Percentiles rank a stretch among this genome's conserved stretches.
Evolutionary conservation across 2,113 vertebrate species (phyloP).

Genomic region (Microcebus jonahi): DNA sequence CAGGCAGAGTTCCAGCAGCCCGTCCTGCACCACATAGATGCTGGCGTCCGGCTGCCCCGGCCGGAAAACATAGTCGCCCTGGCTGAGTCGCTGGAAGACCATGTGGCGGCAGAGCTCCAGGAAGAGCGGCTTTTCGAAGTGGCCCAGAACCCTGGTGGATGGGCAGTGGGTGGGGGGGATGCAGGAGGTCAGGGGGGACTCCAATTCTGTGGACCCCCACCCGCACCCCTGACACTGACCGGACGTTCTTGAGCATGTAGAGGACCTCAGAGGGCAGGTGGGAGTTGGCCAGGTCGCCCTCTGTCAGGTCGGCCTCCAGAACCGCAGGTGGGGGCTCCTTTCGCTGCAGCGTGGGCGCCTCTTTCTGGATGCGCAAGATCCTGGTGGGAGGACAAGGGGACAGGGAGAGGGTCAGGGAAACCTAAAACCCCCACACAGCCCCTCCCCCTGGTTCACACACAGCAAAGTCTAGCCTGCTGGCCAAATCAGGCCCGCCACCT

Average conservation of each 20-base stretch:
- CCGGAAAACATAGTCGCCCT: constrained; percentile 94
- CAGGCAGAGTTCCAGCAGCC: constrained; percentile 95
- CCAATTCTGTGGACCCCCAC: background rate
- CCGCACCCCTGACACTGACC: constrained; percentile 84
- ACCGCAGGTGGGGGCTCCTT: constrained; percentile 94
- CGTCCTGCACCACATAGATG: constrained; percentile 97
- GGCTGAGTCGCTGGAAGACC: constrained; percentile 94
- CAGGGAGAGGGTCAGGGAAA: background rate
- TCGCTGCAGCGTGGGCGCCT: constrained; percentile 92
- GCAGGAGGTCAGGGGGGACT: background rate
- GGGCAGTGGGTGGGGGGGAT: background rate
- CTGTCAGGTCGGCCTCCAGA: constrained; percentile 93
- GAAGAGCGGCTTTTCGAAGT: constrained; percentile 98
- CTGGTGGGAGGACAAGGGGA: constrained; percentile 65
- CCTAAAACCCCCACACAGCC: background rate
- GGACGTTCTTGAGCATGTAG: constrained; percentile 98
- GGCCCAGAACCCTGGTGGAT: constrained; percentile 91
- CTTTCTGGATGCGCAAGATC: constrained; percentile 94
- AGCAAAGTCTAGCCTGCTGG: background rate
- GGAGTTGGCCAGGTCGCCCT: constrained; percentile 95
- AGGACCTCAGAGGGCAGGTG: constrained; percentile 97
- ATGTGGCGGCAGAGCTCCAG: constrained; percentile 97
- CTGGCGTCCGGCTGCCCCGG: constrained; percentile 94
- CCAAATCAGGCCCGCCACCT: background rate
- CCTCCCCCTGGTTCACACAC: background rate